Evolutionary conservation across 2,797 vertebrate genomes (phyloP).

Genomic region (Cirrhinus mrigala): DNA sequence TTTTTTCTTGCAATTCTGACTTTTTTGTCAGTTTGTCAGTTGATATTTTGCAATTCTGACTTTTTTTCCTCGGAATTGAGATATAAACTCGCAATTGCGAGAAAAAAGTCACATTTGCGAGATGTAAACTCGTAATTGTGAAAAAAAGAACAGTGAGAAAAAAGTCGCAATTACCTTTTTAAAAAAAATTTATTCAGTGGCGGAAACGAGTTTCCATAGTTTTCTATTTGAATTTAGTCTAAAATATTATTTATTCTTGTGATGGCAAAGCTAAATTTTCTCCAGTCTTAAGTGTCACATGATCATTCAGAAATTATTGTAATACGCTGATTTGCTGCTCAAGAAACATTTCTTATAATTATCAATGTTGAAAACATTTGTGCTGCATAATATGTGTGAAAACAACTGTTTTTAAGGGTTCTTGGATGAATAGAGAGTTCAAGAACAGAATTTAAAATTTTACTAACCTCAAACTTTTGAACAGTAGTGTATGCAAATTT

Average conservation of each 20-base stretch:
- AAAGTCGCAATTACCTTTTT: too few species aligned
- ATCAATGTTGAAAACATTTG: neutral
- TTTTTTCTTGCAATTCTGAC: too few species aligned
- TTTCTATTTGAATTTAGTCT: neutral
- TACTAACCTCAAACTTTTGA: neutral
- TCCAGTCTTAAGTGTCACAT: neutral
- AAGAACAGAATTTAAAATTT: neutral
- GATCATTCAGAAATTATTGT: neutral
- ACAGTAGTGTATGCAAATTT: neutral
- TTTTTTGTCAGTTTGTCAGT: too few species aligned
- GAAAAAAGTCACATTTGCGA: too few species aligned
- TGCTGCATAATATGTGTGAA: neutral
- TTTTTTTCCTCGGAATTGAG: too few species aligned
- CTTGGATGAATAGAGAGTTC: neutral
- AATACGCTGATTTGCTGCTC: neutral
- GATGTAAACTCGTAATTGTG: too few species aligned
- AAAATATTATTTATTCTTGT: neutral
- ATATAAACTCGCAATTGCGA: too few species aligned
- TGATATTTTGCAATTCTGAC: too few species aligned
- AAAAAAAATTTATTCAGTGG: too few species aligned
- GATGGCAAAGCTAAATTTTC: neutral
- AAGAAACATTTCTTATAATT: neutral
- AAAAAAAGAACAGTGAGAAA: too few species aligned
- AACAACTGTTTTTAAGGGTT: neutral
- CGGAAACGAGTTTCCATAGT: too few species aligned